phyloP scores from a whole-genome alignment of 2,113 vertebrate species.

The Mesitornis unicolor region DNA sequence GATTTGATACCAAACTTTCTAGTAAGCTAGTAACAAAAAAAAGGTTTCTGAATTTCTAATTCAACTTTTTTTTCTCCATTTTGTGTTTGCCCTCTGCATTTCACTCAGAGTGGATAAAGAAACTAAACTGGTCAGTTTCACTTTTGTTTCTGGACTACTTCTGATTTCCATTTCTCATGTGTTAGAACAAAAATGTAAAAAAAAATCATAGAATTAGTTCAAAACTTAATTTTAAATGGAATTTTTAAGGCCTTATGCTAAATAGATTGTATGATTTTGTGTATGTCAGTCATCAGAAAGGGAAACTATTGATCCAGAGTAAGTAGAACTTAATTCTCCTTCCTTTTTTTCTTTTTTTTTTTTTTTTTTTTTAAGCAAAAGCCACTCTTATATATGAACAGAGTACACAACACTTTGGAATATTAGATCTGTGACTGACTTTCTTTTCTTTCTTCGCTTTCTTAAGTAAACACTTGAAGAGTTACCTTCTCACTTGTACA shows the following conservation, averaged over 20 bases:
- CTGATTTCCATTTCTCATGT: not conserved
- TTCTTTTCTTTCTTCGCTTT: not conserved
- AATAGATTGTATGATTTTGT: not conserved
- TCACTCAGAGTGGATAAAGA: slow-evolving; percentile 32
- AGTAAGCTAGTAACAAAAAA: not conserved
- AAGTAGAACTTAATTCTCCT: not conserved
- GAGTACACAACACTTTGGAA: not conserved
- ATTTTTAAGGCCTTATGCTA: not conserved
- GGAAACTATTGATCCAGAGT: not conserved
- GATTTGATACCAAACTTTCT: not conserved
- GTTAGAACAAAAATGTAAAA: not conserved
- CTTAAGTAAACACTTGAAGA: not conserved
- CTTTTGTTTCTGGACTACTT: not conserved
- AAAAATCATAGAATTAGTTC: not conserved
- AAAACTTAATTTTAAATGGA: not conserved
- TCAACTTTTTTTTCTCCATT: not conserved
- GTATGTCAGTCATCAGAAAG: not conserved
- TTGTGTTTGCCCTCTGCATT: slow-evolving; percentile 22
- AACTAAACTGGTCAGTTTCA: slow-evolving; percentile 11
- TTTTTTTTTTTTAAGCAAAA: not conserved
- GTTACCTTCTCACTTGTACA: not conserved
- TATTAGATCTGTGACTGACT: not conserved
- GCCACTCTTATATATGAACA: not conserved
- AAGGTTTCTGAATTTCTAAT: not conserved
- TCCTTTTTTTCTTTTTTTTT: too few relatives aligned